Conservation (phyloP, 2,797 vertebrate species). For the Centropyge bicolor region DNA sequence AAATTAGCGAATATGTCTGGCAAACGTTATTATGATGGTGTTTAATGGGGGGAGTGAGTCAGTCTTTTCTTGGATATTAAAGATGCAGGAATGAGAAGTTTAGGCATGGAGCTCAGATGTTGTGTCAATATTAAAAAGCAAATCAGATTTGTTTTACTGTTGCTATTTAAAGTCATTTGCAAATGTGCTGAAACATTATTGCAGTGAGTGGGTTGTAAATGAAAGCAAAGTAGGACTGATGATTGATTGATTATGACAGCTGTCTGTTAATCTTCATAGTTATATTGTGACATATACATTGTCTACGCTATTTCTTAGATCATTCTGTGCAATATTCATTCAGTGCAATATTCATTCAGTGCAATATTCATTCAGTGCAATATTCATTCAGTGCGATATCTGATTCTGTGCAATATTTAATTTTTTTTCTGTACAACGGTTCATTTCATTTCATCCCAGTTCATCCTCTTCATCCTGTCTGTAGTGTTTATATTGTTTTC, state of each 20-base stretch:
- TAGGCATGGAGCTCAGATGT: conserved; percentile 1
- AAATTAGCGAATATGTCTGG: conserved; percentile 45
- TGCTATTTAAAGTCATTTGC: neutral
- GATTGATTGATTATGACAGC: neutral
- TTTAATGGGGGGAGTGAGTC: conserved; percentile 32
- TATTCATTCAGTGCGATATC: too few relatives aligned
- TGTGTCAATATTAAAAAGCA: conserved; percentile 15
- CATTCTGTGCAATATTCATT: too few relatives aligned
- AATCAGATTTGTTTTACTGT: conserved; percentile 11
- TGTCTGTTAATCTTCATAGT: neutral
- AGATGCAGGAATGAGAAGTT: conserved; percentile 24
- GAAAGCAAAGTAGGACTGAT: neutral
- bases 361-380: too few relatives aligned
- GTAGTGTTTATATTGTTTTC: too few relatives aligned
- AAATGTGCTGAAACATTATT: neutral
- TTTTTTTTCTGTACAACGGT: too few relatives aligned
- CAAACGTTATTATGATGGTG: conserved; percentile 30
- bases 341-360: too few relatives aligned
- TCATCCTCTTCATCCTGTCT: too few relatives aligned
- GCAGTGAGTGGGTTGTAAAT: neutral
- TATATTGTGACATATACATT: neutral
- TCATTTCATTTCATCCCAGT: too few relatives aligned
- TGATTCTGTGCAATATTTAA: too few relatives aligned
- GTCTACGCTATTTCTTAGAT: too few relatives aligned
- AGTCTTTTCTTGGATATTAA: conserved; percentile 17